Percentiles rank a stretch among this genome's conserved stretches.
Evolutionary conservation across 2,888 invertebrate species (phyloP).

Genomic region (Mythimna impura): DNA sequence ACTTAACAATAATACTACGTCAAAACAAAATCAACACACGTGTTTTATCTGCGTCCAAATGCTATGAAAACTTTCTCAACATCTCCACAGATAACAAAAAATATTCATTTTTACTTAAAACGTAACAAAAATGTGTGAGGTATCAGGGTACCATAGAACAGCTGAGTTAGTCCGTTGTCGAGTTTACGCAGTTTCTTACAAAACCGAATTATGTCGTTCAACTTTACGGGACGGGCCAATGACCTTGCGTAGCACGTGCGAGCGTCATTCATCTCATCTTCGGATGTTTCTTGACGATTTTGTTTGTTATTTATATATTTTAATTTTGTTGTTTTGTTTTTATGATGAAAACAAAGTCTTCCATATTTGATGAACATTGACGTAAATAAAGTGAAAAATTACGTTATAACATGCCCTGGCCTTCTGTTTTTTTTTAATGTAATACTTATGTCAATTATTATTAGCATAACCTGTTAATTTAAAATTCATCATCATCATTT

Average conservation of each 20-base stretch:
- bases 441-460: too few species aligned
- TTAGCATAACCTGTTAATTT: too few species aligned
- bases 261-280: slow-evolving; percentile 9
- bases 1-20: not conserved
- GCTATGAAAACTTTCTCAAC: slow-evolving; percentile 26
- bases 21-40: not conserved
- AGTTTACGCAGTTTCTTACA: slow-evolving; percentile 65
- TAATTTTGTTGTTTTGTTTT: not conserved
- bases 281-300: slow-evolving; percentile 1
- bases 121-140: slow-evolving; percentile 74
- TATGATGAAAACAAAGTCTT: not conserved
- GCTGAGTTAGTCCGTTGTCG: slow-evolving; percentile 56
- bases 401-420: not conserved
- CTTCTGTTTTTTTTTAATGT: too few species aligned
- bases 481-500: too few species aligned
- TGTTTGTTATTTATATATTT: slow-evolving; percentile 1
- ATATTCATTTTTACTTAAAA: slow-evolving; percentile 74
- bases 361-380: not conserved
- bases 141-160: slow-evolving; percentile 73
- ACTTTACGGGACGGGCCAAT: slow-evolving; percentile 51
- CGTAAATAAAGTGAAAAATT: not conserved
- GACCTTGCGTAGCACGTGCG: slow-evolving; percentile 31
- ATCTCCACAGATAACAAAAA: slow-evolving; percentile 59
- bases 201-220: slow-evolving; percentile 63
- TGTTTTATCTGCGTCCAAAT: not conserved